Evolutionary conservation across 2,797 vertebrate species (phyloP).

Genomic region (Morus bassanus): DNA sequence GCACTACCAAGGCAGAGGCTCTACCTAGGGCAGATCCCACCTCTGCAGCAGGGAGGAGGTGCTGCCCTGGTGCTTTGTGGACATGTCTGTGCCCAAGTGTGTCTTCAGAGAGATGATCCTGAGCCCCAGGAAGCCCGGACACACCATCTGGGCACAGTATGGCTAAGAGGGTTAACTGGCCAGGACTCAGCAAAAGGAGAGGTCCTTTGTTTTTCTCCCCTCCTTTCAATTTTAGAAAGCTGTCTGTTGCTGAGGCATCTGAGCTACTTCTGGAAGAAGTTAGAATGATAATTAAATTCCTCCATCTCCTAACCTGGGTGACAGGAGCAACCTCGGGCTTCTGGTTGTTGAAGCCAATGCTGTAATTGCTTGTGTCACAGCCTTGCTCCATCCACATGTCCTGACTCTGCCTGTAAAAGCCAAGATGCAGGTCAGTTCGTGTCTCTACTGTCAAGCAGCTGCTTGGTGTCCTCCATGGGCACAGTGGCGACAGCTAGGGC

Average conservation of each 20-base stretch:
- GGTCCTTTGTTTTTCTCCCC: not conserved
- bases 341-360: not conserved
- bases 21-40: not conserved
- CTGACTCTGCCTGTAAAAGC: not conserved
- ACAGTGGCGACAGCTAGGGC: fast-evolving
- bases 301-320: not conserved
- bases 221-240: not conserved
- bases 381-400: not conserved
- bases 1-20: not conserved
- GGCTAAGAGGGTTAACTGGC: not conserved
- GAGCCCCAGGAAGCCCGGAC: not conserved
- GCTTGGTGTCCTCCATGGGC: not conserved
- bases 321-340: not conserved
- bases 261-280: not conserved
- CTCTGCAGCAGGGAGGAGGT: not conserved
- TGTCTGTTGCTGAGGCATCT: not conserved
- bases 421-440: not conserved
- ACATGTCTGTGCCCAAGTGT: not conserved
- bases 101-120: not conserved
- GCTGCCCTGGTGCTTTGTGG: not conserved
- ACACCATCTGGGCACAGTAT: not conserved
- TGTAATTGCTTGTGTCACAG: not conserved
- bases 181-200: not conserved
- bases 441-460: not conserved
- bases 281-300: not conserved